These are phyloP conservation scores for Melanchra persicariae DNA, from an alignment of 2,888 invertebrate genomes.

Conservation along the genomic window DNA sequence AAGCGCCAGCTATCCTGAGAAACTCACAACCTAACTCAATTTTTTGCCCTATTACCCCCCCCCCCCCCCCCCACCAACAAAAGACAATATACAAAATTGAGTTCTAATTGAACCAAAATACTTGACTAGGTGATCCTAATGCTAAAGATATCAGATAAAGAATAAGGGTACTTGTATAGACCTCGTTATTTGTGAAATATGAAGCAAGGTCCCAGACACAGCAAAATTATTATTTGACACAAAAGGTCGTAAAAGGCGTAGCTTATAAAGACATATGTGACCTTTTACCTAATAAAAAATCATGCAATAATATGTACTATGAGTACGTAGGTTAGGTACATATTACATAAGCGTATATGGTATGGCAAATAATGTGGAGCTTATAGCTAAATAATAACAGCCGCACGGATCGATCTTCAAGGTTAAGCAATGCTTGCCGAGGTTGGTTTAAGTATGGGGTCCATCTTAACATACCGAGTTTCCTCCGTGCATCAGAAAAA, in stretches of 20 bases:
- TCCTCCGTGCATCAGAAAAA: too few relatives aligned
- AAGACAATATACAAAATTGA: too few relatives aligned
- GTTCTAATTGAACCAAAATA: constrained; percentile 14
- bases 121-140: not conserved
- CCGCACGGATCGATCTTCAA: too few relatives aligned
- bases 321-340: too few relatives aligned
- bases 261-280: constrained; percentile 6
- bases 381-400: too few relatives aligned
- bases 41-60: too few relatives aligned
- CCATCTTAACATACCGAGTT: too few relatives aligned
- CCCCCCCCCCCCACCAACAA: too few relatives aligned
- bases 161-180: not conserved
- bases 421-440: too few relatives aligned
- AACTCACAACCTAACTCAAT: not conserved
- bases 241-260: not conserved
- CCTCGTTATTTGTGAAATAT: constrained; percentile 47
- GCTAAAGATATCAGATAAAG: constrained; percentile 9
- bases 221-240: constrained; percentile 17
- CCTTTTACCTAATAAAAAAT: not conserved
- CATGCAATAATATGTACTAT: not conserved
- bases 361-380: too few relatives aligned
- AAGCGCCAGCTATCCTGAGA: too few relatives aligned
- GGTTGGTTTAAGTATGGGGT: too few relatives aligned
- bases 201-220: constrained; percentile 27
- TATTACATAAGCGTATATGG: not conserved